phyloP scores from a whole-genome alignment of 2,797 vertebrate genomes.

The Liparis tanakae region DNA sequence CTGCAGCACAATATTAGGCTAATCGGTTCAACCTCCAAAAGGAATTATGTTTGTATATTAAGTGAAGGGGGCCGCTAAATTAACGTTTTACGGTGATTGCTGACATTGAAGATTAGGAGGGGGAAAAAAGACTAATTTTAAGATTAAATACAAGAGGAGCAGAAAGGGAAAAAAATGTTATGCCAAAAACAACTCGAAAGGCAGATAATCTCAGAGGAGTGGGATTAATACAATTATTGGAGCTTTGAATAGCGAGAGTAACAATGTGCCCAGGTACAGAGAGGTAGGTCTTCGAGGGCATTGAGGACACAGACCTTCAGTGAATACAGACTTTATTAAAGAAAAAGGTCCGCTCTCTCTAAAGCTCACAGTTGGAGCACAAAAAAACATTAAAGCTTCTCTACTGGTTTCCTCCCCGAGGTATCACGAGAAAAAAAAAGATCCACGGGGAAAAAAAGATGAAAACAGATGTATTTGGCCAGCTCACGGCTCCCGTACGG shows the following conservation, averaged over 20 bases:
- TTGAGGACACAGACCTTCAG: neutral
- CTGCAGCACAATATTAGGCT: slow-evolving; percentile 6
- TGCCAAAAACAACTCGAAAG: slow-evolving; percentile 45
- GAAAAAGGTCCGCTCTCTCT: slow-evolving; percentile 46
- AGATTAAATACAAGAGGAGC: slow-evolving; percentile 32
- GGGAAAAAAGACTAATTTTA: slow-evolving; percentile 29
- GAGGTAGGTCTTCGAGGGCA: slow-evolving; percentile 26
- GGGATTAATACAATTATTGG: slow-evolving; percentile 47
- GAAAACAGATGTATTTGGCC: slow-evolving; percentile 57
- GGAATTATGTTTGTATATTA: slow-evolving; percentile 19
- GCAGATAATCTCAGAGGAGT: slow-evolving; percentile 53
- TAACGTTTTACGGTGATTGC: neutral
- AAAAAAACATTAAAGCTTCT: slow-evolving; percentile 40
- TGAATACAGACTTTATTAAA: slow-evolving; percentile 42
- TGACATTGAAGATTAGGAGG: slow-evolving; percentile 17
- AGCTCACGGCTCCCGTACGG: slow-evolving; percentile 53
- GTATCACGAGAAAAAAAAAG: slow-evolving; percentile 30
- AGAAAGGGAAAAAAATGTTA: slow-evolving; percentile 13
- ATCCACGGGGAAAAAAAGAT: slow-evolving; percentile 43
- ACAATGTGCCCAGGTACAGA: slow-evolving; percentile 26
- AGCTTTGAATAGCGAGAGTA: slow-evolving; percentile 19
- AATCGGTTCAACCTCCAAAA: slow-evolving; percentile 21
- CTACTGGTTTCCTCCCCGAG: slow-evolving; percentile 39
- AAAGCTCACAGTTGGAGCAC: slow-evolving; percentile 45
- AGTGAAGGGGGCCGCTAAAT: slow-evolving; percentile 19